Base-by-base conservation (phyloP, 2,888 invertebrate species). In the Nebria salina region DNA sequence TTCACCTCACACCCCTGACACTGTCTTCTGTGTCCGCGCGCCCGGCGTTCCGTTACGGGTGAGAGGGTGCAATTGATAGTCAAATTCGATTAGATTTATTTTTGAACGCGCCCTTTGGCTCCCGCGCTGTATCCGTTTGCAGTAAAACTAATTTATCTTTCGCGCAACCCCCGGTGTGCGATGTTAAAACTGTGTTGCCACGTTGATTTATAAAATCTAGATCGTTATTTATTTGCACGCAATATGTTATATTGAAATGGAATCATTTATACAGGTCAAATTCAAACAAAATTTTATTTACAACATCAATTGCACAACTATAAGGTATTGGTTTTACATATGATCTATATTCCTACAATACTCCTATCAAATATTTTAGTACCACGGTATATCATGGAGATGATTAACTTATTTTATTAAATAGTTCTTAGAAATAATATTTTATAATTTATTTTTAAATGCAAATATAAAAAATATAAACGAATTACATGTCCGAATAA, bases 61-160 rank as follows among this genome's bases (percentile, higher is more conserved):
- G 54, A 54, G 9, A n/a, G 25, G 8, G 64, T 15, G 70, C 81
- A 76, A 81, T 76, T 76, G 81, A 81, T 81, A 76, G 81, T 76
- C 81, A 81, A 72, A 81, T 76, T 76, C 81, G 81, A 81, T 81
- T 76, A 76, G 81, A 81, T 76, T 81, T 81, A 81, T 81, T 81
- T 76, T 76, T 75, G 66, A 66, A 66, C 15, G 41, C 66, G 6
- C n/a, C 26, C 75, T 54, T 54, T 75, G 54, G 25, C 75, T 43
- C 20, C 42, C 20, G 64, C 74, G 25, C 43, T 25, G 15, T n/a
- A 72, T 26, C 26, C 26, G 72, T 20, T 43, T 54, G 43, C 20
- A 20, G 20, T 64, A 75, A 34, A 75, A 64, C 75, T 75, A 75
- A 75, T 54, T 54, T 75, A 75, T 75, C 75, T 75, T 75, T 54